Base-by-base conservation (phyloP, 2,888 invertebrate species). In the Drosophila macrospina region DNA sequence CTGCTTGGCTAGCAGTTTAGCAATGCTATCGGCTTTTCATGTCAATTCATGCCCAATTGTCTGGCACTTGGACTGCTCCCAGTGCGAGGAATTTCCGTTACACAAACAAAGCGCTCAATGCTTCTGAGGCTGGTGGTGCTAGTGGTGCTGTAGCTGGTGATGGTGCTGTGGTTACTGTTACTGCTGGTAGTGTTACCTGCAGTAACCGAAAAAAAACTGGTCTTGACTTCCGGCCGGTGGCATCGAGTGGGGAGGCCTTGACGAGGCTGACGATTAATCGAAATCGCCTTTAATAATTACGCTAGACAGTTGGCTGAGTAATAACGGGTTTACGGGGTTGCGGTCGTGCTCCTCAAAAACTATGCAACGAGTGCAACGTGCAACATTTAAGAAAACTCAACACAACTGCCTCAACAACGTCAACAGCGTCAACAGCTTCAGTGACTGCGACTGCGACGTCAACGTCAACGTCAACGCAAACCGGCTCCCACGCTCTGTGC, bases 401-500 rank as follows among this genome's bases (percentile, higher is more conserved):
- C 45, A 26, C 52, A 47, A n/a, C 57, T 41, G 52, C 41, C 50
- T 52, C 55, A 51, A 47, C 54, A 47, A 37, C 52, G 52, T 32
- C 55, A 15, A 11, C 48, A 8, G n/a, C 68, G 37, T 37, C 64
- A 59, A 26, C 44, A 4, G 1, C 11, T 6, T 16, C 47, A 0
- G 47, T 36, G 26, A 20, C 50, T 34, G 4, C 20, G 41, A 20
- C 44, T 7, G 13, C 54, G 15, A 20, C 32, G 51, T 2, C 50
- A 8, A 11, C 39, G 26, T 34, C 63, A 24, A 24, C 51, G 15
- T 28, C 70, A 52, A 56, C 72, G 65, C 74, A 80, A 86, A 88
- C 78, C 75, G 74, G 78, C 89, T 89, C 89, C 89, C 90, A 89
- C 89, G 90, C 89, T 85, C 75, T 90, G 89, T 89, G 89, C 89